Evolutionary conservation across 2,113 vertebrate genomes (phyloP), one percentile per base, ranked within the genome.

Genomic region (Xiphorhynchus elegans): DNA sequence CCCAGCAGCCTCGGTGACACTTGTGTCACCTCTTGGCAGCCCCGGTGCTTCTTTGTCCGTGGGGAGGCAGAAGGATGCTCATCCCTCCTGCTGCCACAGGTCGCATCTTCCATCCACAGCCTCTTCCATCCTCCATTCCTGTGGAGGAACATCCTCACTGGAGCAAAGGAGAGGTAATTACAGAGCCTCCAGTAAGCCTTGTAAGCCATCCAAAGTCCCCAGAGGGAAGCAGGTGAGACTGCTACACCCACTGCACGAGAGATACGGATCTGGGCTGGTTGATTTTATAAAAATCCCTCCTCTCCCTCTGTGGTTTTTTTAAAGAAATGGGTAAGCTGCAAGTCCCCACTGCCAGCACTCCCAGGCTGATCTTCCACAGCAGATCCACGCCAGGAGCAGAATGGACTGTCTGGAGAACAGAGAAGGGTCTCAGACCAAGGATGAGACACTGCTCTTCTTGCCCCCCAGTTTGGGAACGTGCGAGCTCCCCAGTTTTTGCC

Each of bases 211-310:
- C 76, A 25, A 59, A 87, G 86, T 31, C 39, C 83, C 95, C 91
- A 75, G 62, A 37, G 95, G 93, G 91, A 67, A 87, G 84, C 93
- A 96, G 96, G 89, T 94, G 95, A 89, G 94, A 9, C 49, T 60
- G 5, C 11, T 58, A 3, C 18, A 11, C 3, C 7, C 47, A 1
- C 44, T 78, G 80, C 79, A 26, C 87, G 20, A 49, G 89, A 91
- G 91, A 95, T 89, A 47, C 1, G 0, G 15, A 95, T 89, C 94
- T 84, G 1, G 81, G 64, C 24, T 52, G 46, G 72, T 73, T 93
- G 28, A 13, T 60, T 95, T 64, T 69, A 79, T 46, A 93, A 76
- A 89, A 78, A 59, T 29, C 55, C n/a, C 91, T 78, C 84, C 93
- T 90, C 94, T 81, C 40, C 84, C 87, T 72, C 20, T 66, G 93